Evolutionary conservation across 2,888 invertebrate genomes (phyloP), one percentile per base, ranked within the genome.

Genomic region (Tortrix viridana): DNA sequence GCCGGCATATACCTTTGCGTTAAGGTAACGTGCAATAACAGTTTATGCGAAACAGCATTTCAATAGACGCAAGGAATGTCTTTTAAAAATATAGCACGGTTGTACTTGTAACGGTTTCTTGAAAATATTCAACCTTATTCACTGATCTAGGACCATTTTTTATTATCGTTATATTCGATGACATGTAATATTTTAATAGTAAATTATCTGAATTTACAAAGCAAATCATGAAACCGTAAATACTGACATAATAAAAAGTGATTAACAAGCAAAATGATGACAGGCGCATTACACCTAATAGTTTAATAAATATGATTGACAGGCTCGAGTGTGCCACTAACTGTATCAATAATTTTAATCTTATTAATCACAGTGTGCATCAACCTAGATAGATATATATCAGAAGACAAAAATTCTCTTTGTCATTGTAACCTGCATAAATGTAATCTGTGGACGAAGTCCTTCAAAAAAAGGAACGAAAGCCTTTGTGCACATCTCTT

Each of bases 281-380:
- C 46, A 62, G 14, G 57, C 49, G 18, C 18, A 32, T 26, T 41
- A 47, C 12, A 57, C 26, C 41, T 41, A 53, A 41, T 49, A 41
- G 5, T 16, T 20, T 16, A 41, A 53, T 53, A 18, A 53, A 48
- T 6, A 38, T 49, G 41, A 57, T 23, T 57, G 57, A 57, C 48
- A 41, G 38, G 19, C 37, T 44, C 19, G 44, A 49, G 55, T 23
- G 14, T 50, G 53, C 60, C 32, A 19, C 14, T 63, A 58, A 63
- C 63, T 53, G 63, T 63, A 63, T 58, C 58, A 47, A 63, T 32
- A n/a, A 58, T 63, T 63, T 58, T 57, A 58, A 53, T 47, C 53
- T 5, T 58, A 58, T 63, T 53, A 47, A 53, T 23, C 41, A 56
- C n/a, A 0, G 12, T 26, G 5, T 7, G 46, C 20, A 5, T 22